Evolutionary conservation across 2,113 vertebrate genomes (phyloP).

Genomic region (Circaetus cinerascens): DNA sequence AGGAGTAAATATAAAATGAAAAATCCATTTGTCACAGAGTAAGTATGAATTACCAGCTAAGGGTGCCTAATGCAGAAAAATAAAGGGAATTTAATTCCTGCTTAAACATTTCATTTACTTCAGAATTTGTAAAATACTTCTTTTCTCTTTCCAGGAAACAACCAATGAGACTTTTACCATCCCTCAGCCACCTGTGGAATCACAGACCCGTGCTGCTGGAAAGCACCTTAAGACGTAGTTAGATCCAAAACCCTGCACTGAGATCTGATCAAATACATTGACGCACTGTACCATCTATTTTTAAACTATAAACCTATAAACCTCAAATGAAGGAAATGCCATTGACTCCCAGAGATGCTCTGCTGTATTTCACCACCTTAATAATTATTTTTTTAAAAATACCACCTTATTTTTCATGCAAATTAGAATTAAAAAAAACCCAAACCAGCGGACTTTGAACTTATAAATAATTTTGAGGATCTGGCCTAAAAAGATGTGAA

Average conservation of each 20-base stretch:
- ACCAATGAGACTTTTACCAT: background rate
- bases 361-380: background rate
- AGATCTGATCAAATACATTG: background rate
- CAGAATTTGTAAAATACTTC: background rate
- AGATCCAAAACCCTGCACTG: background rate
- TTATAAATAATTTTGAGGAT: background rate
- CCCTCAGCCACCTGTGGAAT: background rate
- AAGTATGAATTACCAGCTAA: background rate
- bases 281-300: background rate
- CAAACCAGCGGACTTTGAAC: background rate
- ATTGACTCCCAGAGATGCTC: background rate
- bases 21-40: background rate
- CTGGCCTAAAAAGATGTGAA: background rate
- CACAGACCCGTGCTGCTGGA: background rate
- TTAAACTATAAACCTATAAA: background rate
- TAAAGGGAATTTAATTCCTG: background rate
- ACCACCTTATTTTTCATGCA: background rate
- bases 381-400: background rate
- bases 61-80: background rate
- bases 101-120: background rate
- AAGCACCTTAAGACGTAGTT: background rate
- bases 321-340: background rate
- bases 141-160: background rate
- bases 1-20: background rate
- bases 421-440: background rate